phyloP scores from a whole-genome alignment of 2,888 invertebrate species.

The Nomada hirtipes region DNA sequence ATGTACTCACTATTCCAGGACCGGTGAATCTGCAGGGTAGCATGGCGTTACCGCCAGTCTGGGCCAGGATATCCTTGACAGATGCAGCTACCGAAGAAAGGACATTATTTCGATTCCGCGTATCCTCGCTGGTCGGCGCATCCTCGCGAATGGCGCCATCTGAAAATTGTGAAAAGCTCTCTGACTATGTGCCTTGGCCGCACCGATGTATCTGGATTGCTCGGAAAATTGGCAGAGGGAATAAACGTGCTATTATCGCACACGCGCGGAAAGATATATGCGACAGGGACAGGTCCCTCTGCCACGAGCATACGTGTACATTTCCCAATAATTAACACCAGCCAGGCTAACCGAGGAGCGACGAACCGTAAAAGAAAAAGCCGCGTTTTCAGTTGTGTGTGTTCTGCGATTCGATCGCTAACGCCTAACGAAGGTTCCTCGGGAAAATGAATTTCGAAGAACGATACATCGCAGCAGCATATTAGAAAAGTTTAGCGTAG shows the following conservation, averaged over 20 bases:
- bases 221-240: conserved; percentile 15
- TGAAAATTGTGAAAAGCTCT: conserved; percentile 45
- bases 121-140: conserved; percentile 17
- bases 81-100: conserved; percentile 60
- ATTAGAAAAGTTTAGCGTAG: conserved; percentile 28
- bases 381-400: neutral
- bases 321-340: no score
- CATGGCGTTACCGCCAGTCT: conserved; percentile 85
- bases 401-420: neutral
- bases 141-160: conserved; percentile 46
- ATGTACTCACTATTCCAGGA: conserved; percentile 84
- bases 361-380: neutral
- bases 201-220: conserved; percentile 30
- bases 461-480: neutral
- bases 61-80: conserved; percentile 84
- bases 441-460: conserved; percentile 2
- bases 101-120: conserved; percentile 43
- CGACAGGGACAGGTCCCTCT: no score
- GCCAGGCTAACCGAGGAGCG: no score
- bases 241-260: conserved; percentile 19
- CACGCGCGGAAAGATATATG: neutral
- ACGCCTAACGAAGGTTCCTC: conserved; percentile 3
- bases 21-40: conserved; percentile 85
- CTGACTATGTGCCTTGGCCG: neutral
- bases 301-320: neutral